phyloP scores from a whole-genome alignment of 2,113 vertebrate species.

The cattle (Bos taurus) region ARS-UCD2.0 NC_037353.1:3310001-3310500 shows the following conservation, averaged over 20 bases:
- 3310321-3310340: background rate
- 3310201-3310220: background rate
- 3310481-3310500: too few relatives aligned
- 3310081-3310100: too few relatives aligned
- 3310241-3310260: background rate
- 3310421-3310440: background rate
- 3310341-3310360: background rate
- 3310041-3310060: too few relatives aligned
- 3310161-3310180: background rate
- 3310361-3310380: background rate
- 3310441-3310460: too few relatives aligned
- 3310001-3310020: too few relatives aligned
- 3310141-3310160: background rate
- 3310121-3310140: background rate
- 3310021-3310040: too few relatives aligned
- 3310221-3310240: background rate
- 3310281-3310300: background rate
- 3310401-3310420: background rate
- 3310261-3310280: background rate
- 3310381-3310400: background rate
- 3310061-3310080: too few relatives aligned
- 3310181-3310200: background rate
- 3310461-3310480: too few relatives aligned
- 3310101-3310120: too few relatives aligned
- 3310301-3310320: rapidly evolving